Evolutionary conservation across 2,113 vertebrate species (phyloP).

Genomic region (Limnothrissa miodon): DNA sequence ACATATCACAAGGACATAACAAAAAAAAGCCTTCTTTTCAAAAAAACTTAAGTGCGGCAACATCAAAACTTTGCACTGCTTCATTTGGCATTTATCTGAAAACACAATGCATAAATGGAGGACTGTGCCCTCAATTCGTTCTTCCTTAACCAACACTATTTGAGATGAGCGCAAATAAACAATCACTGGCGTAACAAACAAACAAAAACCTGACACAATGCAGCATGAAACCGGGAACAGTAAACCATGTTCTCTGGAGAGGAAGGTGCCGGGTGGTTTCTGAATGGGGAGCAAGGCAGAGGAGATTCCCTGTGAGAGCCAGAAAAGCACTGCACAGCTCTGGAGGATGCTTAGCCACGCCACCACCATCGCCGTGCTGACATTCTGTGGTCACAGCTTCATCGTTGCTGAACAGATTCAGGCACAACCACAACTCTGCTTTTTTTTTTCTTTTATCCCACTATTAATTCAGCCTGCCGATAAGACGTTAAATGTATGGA

Average conservation of each 20-base stretch:
- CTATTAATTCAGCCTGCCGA: constrained; percentile 20
- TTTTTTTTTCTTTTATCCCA: neutral
- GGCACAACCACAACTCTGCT: constrained; percentile 14
- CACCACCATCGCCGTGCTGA: neutral
- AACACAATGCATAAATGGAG: neutral
- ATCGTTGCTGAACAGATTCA: neutral
- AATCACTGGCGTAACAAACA: neutral
- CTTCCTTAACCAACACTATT: neutral
- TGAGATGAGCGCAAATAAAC: neutral
- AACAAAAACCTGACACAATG: constrained; percentile 3
- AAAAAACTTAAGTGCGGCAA: neutral
- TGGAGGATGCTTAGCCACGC: neutral
- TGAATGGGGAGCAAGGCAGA: constrained; percentile 5
- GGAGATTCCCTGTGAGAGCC: neutral
- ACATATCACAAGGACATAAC: neutral
- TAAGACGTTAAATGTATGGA: constrained; percentile 44
- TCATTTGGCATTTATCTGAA: neutral
- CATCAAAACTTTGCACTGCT: neutral
- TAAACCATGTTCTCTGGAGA: constrained; percentile 9
- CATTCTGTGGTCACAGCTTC: constrained; percentile 1
- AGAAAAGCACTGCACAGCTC: neutral
- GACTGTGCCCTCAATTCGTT: neutral
- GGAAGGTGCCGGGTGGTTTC: neutral
- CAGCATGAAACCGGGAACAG: neutral
- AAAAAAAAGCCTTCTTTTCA: neutral